Percentiles rank a stretch among this genome's conserved stretches.
These are phyloP conservation scores for Sarcophaga variegata DNA, from an alignment of 2,888 invertebrate genomes.

Conservation along the genomic window DNA sequence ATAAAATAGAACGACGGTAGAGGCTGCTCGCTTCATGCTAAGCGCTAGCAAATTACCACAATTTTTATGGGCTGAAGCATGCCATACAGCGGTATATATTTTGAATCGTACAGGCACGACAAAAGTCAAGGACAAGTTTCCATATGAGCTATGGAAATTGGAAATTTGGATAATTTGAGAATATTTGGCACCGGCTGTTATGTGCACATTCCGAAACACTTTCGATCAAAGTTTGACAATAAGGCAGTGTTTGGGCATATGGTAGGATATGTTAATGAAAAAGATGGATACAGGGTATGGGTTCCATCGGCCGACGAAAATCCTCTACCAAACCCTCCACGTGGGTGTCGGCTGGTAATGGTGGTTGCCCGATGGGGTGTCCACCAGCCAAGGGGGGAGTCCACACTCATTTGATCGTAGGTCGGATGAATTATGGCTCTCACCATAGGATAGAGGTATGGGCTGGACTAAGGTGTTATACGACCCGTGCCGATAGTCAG, in stretches of 20 bases:
- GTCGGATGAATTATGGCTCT: no score
- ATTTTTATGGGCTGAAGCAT: slow-evolving; percentile 3
- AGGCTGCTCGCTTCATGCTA: slow-evolving; percentile 73
- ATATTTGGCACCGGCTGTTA: neutral
- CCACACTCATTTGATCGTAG: no score
- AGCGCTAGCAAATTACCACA: slow-evolving; percentile 53
- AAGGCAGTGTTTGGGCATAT: slow-evolving; percentile 24
- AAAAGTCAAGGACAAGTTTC: neutral
- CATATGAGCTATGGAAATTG: neutral
- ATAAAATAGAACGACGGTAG: slow-evolving; percentile 76
- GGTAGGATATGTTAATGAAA: slow-evolving; percentile 33
- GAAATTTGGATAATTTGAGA: no score
- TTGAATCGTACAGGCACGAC: slow-evolving; percentile 7
- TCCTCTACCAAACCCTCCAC: no score
- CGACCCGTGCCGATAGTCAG: no score
- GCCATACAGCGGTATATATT: slow-evolving; percentile 12
- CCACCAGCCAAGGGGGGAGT: no score
- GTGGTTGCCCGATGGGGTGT: no score
- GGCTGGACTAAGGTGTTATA: no score
- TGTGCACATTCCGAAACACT: slow-evolving; percentile 19
- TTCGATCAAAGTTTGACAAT: slow-evolving; percentile 22
- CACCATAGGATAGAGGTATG: no score
- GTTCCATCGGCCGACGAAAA: neutral
- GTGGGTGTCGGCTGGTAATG: no score
- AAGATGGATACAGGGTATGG: slow-evolving; percentile 13